These are phyloP conservation scores for Blera fallax DNA, from an alignment of 2,888 invertebrate species.

Conservation along the genomic window DNA sequence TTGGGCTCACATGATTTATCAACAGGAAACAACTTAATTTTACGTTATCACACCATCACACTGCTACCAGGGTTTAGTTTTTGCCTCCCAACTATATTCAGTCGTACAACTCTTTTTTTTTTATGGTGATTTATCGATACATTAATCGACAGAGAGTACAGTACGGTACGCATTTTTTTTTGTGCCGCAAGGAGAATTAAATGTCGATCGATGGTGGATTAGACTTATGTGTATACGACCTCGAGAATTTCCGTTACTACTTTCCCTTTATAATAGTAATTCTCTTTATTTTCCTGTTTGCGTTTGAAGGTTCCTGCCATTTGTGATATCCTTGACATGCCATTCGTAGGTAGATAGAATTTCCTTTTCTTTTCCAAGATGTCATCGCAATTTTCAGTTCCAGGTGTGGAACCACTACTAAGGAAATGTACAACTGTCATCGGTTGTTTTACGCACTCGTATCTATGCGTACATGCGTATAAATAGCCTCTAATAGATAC, in stretches of 20 bases:
- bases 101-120: too few species aligned
- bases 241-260: conserved; percentile 26
- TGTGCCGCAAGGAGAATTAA: background rate
- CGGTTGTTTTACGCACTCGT: background rate
- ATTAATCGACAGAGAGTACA: background rate
- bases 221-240: conserved; percentile 4
- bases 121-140: conserved; percentile 41
- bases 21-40: conserved; percentile 45
- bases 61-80: conserved; percentile 1
- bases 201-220: background rate
- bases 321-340: conserved; percentile 27
- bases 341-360: background rate
- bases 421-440: background rate
- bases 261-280: background rate
- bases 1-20: conserved; percentile 43
- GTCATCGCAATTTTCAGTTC: conserved; percentile 33
- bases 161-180: conserved; percentile 2
- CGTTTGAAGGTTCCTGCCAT: background rate
- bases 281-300: background rate
- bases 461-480: conserved; percentile 30
- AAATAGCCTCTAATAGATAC: conserved; percentile 49
- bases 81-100: background rate
- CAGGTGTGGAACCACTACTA: conserved; percentile 28
- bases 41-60: conserved; percentile 9
- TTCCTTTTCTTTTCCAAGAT: background rate